Evolutionary conservation across 30 jellyfish, hydroid and myxozoan species (phyloP).

Genomic region (Calvadosia cruxmelitensis): DNA sequence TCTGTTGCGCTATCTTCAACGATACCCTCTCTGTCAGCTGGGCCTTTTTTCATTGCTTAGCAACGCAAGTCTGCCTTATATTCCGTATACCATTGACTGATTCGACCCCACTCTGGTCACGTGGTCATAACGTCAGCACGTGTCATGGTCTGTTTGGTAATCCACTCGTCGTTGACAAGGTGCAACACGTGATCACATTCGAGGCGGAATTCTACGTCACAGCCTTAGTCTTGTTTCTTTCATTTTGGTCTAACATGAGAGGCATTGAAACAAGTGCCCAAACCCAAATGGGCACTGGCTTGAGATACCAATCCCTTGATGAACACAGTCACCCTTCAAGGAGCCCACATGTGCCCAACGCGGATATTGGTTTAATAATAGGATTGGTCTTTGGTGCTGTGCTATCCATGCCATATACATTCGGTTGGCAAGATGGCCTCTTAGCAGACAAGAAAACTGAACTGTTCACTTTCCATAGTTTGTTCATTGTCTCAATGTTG

Average conservation of each 20-base stretch:
- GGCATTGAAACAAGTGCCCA: constrained; percentile 3
- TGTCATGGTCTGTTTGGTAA: constrained; percentile 20
- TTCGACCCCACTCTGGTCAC: constrained; percentile 24
- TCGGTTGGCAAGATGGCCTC: constrained; percentile 49
- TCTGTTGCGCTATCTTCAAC: constrained; percentile 14
- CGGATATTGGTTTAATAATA: constrained; percentile 40
- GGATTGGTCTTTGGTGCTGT: constrained; percentile 41
- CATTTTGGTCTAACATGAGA: constrained; percentile 37
- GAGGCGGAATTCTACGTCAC: constrained; percentile 42
- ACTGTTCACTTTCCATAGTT: constrained; percentile 25
- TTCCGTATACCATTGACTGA: constrained; percentile 34
- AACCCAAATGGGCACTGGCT: constrained; percentile 18
- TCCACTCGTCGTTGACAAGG: constrained; percentile 23
- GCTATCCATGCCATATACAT: constrained; percentile 45
- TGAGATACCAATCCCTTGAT: constrained; percentile 13
- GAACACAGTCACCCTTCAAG: constrained; percentile 10
- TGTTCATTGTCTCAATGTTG: constrained; percentile 33
- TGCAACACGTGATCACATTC: constrained; percentile 26
- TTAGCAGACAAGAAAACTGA: constrained; percentile 35
- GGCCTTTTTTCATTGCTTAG: constrained; percentile 25
- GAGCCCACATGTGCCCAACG: constrained; percentile 37
- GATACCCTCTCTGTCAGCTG: too few relatives aligned
- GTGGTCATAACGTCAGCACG: constrained; percentile 1
- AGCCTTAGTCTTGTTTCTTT: constrained; percentile 18
- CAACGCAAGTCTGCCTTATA: constrained; percentile 41